These are phyloP conservation scores for Vesta saturnalis DNA, from an alignment of 2,888 invertebrate species.

Conservation along the genomic window DNA sequence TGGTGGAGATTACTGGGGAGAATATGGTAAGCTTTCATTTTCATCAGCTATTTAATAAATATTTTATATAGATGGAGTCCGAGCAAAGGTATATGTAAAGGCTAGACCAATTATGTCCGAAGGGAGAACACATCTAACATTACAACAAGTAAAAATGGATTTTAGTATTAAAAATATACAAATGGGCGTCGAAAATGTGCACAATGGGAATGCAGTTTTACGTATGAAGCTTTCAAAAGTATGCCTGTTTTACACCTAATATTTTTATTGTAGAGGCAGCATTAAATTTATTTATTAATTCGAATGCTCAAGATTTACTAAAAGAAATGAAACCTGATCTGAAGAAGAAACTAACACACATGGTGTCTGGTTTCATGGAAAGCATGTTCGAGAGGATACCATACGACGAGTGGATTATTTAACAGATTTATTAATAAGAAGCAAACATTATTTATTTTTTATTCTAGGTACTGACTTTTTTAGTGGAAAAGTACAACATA, in stretches of 20 bases:
- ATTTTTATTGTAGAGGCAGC: constrained; percentile 75
- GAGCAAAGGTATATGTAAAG: constrained; percentile 85
- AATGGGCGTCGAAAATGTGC: constrained; percentile 88
- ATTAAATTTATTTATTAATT: constrained; percentile 85
- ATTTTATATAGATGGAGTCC: constrained; percentile 75
- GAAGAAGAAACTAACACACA: constrained; percentile 77
- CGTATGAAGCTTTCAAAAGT: constrained; percentile 67
- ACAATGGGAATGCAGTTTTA: constrained; percentile 81
- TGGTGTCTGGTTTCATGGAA: constrained; percentile 80
- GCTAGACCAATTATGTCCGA: constrained; percentile 72
- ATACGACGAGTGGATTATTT: constrained; percentile 77
- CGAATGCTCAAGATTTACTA: constrained; percentile 83
- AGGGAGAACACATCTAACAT: constrained; percentile 73
- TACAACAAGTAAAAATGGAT: constrained; percentile 85
- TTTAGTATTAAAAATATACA: constrained; percentile 83
- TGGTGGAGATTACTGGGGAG: constrained; percentile 90
- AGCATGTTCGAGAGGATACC: constrained; percentile 80
- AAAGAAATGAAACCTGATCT: constrained; percentile 90
- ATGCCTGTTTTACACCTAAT: neutral
- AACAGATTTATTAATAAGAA: constrained; percentile 11
- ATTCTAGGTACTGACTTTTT: neutral
- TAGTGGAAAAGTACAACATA: too few species aligned
- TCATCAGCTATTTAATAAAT: neutral
- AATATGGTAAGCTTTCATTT: constrained; percentile 72
- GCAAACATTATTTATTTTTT: neutral